A percentile compares a stretch with the other conserved stretches of the same genome.
These are phyloP conservation scores for Pogoniulus pusillus DNA, from an alignment of 2,797 vertebrate genomes.

Conservation along the genomic window DNA sequence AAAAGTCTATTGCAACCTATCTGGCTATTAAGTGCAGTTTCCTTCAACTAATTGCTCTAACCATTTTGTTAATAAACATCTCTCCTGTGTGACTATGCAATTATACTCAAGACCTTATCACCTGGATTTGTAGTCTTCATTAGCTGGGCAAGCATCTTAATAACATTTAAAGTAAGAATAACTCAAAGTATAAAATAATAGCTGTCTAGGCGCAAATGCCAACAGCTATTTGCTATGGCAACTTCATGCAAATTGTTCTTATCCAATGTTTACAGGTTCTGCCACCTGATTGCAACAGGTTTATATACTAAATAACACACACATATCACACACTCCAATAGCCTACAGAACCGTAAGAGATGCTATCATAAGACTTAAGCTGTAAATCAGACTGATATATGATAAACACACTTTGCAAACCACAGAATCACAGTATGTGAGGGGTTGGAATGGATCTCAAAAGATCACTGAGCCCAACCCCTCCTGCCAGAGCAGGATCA, in stretches of 20 bases:
- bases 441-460: too few relatives aligned
- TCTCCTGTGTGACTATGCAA: background rate
- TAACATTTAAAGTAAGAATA: background rate
- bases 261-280: background rate
- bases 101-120: background rate
- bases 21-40: background rate
- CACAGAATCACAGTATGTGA: too few relatives aligned
- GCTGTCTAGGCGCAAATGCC: background rate
- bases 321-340: background rate
- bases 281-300: background rate
- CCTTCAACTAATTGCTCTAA: background rate
- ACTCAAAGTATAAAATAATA: background rate
- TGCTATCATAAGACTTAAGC: background rate
- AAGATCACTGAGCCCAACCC: too few relatives aligned
- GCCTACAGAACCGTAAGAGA: background rate
- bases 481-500: too few relatives aligned
- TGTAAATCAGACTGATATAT: background rate
- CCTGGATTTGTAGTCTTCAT: background rate
- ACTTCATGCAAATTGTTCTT: background rate
- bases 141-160: background rate
- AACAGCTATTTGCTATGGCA: background rate
- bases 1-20: background rate
- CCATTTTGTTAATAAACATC: background rate
- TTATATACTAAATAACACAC: background rate
- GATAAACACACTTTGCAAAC: background rate